These are phyloP conservation scores for Silvanus unidentatus DNA, from an alignment of 2,888 invertebrate species.

Conservation along the genomic window DNA sequence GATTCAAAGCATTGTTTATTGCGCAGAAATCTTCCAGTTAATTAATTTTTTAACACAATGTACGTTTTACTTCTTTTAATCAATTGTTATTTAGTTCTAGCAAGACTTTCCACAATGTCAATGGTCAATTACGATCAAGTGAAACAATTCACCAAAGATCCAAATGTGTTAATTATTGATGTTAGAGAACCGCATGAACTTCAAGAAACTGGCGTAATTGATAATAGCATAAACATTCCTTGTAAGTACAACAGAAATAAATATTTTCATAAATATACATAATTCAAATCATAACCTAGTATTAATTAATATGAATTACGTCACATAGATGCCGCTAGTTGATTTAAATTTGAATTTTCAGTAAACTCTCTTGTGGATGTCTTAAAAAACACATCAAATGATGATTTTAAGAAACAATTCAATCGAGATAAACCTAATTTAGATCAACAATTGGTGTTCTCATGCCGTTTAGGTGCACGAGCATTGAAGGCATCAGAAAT, in stretches of 20 bases:
- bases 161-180: conserved; percentile 59
- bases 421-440: conserved; percentile 54
- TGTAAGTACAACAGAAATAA: neutral
- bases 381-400: conserved; percentile 13
- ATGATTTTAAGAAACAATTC: conserved; percentile 54
- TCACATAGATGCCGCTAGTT: too few species aligned
- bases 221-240: conserved; percentile 69
- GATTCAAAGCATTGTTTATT: too few species aligned
- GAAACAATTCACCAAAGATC: conserved; percentile 44
- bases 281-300: too few species aligned
- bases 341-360: neutral
- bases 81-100: too few species aligned
- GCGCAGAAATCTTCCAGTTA: too few species aligned
- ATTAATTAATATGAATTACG: too few species aligned
- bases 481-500: conserved; percentile 57
- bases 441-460: conserved; percentile 58
- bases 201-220: conserved; percentile 61
- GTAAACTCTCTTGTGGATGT: neutral
- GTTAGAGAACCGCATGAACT: conserved; percentile 69
- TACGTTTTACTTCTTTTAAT: too few species aligned
- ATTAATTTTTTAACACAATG: too few species aligned
- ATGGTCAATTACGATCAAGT: conserved; percentile 40
- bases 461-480: conserved; percentile 63
- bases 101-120: too few species aligned
- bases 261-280: neutral